A percentile compares a stretch with the other conserved stretches of the same genome.
Evolutionary conservation across 1,140 invertebrate genomes (phyloP).

Genomic region (Metaphire vulgaris): DNA sequence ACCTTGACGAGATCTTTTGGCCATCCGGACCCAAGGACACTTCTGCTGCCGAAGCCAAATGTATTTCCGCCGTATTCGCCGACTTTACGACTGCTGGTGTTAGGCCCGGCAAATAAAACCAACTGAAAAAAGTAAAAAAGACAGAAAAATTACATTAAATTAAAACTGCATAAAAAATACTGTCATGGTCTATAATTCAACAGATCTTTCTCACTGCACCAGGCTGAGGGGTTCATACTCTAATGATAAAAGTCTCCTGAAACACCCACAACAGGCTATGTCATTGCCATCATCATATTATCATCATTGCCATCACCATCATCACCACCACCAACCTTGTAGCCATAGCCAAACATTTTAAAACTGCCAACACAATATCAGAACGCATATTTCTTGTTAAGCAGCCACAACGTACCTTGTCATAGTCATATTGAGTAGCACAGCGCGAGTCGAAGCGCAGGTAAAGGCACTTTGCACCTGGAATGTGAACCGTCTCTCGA

Average conservation of each 20-base stretch:
- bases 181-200: no score
- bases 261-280: no score
- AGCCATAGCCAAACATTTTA: neutral
- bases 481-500: conserved; percentile 50
- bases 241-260: no score
- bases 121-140: conserved; percentile 36
- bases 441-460: conserved; percentile 49
- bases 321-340: neutral
- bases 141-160: no score
- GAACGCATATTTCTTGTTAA: no score
- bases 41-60: conserved; percentile 50
- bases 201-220: no score
- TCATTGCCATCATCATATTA: neutral
- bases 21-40: conserved; percentile 51
- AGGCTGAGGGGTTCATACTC: no score
- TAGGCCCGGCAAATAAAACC: conserved; percentile 47
- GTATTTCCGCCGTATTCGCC: conserved; percentile 52
- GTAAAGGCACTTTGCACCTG: conserved; percentile 49
- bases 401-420: no score
- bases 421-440: conserved; percentile 53
- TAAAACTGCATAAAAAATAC: neutral
- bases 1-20: conserved; percentile 52
- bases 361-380: conserved; percentile 3
- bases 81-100: conserved; percentile 48
- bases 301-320: neutral